Evolutionary conservation across 2,113 vertebrate species (phyloP), one percentile per base, ranked within the genome.

Genomic region (Anguilla rostrata): DNA sequence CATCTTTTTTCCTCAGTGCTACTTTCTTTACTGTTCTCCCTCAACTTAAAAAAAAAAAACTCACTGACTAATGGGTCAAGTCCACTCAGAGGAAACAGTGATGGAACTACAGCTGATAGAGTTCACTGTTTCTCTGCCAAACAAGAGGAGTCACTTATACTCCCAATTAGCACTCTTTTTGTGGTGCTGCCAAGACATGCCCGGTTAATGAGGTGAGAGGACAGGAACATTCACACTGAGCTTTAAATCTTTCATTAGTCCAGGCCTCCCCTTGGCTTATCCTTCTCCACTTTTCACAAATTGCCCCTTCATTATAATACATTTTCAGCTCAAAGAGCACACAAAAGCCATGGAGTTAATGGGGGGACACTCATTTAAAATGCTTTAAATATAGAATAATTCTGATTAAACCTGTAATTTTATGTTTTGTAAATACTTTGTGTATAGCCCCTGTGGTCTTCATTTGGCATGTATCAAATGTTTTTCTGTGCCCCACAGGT

Each of bases 241-340:
- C 81, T 53, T 49, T 46, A 82, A 43, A 53, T 82, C 39, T 81
- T 49, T 29, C 39, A 82, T 18, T 53, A 29, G 18, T 41, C 14
- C 18, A 80, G 39, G 15, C 46, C 57, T 71, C n/a, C 39, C 57
- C 11, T 1, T 78, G 80, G 22, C 81, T 46, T 83, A 11, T 39
- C 66, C 34, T 5, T 40, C 20, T 83, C 18, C 87, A 75, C 85
- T 34, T 16, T 26, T 81, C 87, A 86, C 86, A 49, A 79, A 81
- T 41, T 83, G 41, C 83, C 87, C 86, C 60, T 83, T 88, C 40
- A 88, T 91, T 86, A 87, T 60, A 63, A 11, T 2, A 82, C 40
- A 0, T 22, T 81, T 82, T 85, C 26, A 81, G 5, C 79, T 83
- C n/a, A 57, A 83, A 87, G 86, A 91, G 89, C 85, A 88, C 86